Base-by-base conservation (phyloP, 64 coral and sea anemone genomes). In the Cladopsammia gracilis region DNA sequence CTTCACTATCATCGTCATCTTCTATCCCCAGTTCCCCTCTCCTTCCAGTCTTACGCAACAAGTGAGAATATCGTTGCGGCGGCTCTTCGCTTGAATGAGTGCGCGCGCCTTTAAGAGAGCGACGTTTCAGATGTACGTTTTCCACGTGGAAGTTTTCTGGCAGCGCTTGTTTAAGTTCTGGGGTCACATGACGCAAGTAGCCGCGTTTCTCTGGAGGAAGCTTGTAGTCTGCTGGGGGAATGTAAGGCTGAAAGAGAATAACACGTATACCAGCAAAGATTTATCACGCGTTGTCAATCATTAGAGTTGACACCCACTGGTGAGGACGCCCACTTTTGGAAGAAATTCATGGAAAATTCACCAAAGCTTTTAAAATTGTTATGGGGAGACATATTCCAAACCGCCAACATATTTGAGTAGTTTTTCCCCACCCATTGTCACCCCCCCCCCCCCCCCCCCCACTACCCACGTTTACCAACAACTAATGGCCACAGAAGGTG, bases 11-110 rank as follows among this genome's bases (percentile, higher is more conserved):
- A 4, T 81, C 92, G 48, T 98, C 92, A 18, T 69, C 81, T 67
- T 91, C 56, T 46, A 93, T 89, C 13, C 93, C 78, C 52, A 94
- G 69, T 20, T 96, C 77, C 68, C 81, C 82, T 88, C 91, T 98
- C 44, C 75, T 86, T 82, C 96, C 96, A 6, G 96, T 98, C 82
- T 87, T 98, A 3, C 89, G 91, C 48, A 98, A 88, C 23, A 76
- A 89, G 51, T 98, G 96, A 10, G 96, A 75, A 67, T 94, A 98
- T 0, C 86, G 54, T 5, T 68, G 68, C 22, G 20, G 48, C 42
- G 56, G 69, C 43, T 72, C 34, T 34, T 34, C 22, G 9, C 43
- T 10, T 11, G 70, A 48, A 12, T 58, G 49, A 58, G 68, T 71
- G 23, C 34, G 52, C 7, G 0, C 34, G 20, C 25, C 18, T 47